Evolutionary conservation across 2,888 invertebrate species (phyloP).

Genomic region (Amphipoea lucens): DNA sequence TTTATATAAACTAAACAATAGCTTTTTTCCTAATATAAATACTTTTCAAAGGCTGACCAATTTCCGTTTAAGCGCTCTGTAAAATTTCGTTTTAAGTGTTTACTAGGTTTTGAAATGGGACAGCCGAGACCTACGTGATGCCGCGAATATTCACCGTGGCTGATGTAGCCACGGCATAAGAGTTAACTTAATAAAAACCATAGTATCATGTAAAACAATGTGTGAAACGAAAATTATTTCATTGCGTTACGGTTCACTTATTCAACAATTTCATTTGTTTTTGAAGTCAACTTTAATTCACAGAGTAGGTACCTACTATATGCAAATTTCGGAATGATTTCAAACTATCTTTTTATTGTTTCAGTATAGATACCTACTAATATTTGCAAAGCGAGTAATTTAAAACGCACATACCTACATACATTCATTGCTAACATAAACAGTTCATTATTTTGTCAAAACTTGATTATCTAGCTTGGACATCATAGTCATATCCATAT

Average conservation of each 20-base stretch:
- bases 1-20: too few relatives aligned
- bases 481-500: background rate
- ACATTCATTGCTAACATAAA: background rate
- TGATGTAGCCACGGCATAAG: background rate
- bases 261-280: conserved; percentile 30
- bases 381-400: conserved; percentile 16
- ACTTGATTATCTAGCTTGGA: conserved; percentile 4
- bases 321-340: conserved; percentile 21
- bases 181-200: background rate
- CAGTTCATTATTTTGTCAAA: background rate
- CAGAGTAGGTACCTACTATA: background rate
- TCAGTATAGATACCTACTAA: conserved; percentile 7
- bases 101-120: background rate
- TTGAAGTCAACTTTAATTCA: conserved; percentile 17
- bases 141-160: background rate
- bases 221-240: conserved; percentile 40
- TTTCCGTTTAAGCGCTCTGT: too few relatives aligned
- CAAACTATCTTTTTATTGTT: conserved; percentile 15
- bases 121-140: background rate
- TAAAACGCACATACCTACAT: background rate
- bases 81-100: background rate
- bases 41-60: too few relatives aligned
- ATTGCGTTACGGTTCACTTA: conserved; percentile 15
- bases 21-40: too few relatives aligned
- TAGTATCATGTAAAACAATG: background rate